phyloP scores from a whole-genome alignment of 2,113 vertebrate genomes.

The Silurus asotus region DNA sequence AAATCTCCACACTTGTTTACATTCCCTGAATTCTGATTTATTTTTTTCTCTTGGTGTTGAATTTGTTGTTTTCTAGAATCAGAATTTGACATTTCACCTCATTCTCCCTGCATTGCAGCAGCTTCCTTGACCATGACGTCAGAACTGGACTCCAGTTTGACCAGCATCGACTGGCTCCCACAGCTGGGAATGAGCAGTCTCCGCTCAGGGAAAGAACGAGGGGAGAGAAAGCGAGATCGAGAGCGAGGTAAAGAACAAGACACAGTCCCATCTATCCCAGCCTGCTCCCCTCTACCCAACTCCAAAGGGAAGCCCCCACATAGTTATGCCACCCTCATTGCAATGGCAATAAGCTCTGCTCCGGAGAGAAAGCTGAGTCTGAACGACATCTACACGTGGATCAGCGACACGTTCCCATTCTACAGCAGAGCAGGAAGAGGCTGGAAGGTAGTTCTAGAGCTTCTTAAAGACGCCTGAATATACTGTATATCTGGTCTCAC shows the following conservation, averaged over 20 bases:
- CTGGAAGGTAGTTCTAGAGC: constrained; percentile 83
- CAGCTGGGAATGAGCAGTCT: constrained; percentile 84
- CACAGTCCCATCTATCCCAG: constrained; percentile 61
- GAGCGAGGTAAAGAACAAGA: constrained; percentile 76
- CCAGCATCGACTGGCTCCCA: constrained; percentile 97
- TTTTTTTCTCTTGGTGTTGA: neutral
- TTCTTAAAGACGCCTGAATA: neutral
- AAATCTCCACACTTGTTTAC: neutral
- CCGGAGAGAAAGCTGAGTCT: constrained; percentile 91
- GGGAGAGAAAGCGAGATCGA: constrained; percentile 79
- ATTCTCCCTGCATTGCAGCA: constrained; percentile 37
- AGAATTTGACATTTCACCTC: neutral
- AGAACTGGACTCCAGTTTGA: constrained; percentile 93
- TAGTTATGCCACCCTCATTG: constrained; percentile 95
- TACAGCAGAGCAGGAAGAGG: constrained; percentile 92
- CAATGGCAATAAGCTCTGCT: constrained; percentile 91
- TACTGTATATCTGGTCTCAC: no score
- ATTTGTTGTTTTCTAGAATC: neutral
- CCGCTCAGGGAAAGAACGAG: constrained; percentile 87
- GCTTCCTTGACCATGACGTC: constrained; percentile 78
- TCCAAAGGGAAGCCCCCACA: constrained; percentile 93
- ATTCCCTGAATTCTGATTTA: neutral
- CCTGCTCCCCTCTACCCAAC: constrained; percentile 71
- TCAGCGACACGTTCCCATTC: constrained; percentile 92
- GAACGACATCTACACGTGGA: constrained; percentile 98